Conservation (phyloP, 2,888 invertebrate species). For the Papilio elwesi region DNA sequence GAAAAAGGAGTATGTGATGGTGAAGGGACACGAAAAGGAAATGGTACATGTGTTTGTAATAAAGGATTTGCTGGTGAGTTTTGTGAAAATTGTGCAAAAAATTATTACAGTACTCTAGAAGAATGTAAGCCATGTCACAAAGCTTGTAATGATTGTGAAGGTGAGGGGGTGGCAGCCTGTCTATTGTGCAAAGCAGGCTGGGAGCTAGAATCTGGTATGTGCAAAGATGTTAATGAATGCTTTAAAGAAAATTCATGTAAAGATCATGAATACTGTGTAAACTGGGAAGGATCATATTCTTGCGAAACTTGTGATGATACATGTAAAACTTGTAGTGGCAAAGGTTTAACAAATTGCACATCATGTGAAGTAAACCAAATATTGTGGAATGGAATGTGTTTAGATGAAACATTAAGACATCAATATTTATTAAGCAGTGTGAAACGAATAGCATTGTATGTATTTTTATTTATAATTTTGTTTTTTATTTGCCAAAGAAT, state of each 20-base stretch:
- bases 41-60: constrained; percentile 94
- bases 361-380: constrained; percentile 84
- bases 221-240: constrained; percentile 94
- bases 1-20: constrained; percentile 92
- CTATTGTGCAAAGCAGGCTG: constrained; percentile 87
- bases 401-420: constrained; percentile 58
- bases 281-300: constrained; percentile 91
- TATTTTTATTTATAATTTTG: constrained; percentile 59
- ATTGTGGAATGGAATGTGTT: constrained; percentile 67
- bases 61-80: constrained; percentile 89
- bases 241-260: constrained; percentile 78
- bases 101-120: constrained; percentile 87
- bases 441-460: constrained; percentile 59
- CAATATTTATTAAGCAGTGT: constrained; percentile 44
- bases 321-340: constrained; percentile 92
- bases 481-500: constrained; percentile 57
- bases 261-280: constrained; percentile 92
- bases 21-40: constrained; percentile 96
- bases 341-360: constrained; percentile 93
- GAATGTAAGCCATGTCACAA: constrained; percentile 90
- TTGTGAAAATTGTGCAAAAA: constrained; percentile 90
- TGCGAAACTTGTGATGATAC: constrained; percentile 93
- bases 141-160: constrained; percentile 91
- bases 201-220: constrained; percentile 87
- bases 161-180: constrained; percentile 87